Conservation (phyloP, 2,888 invertebrate species). For the Scelioninae gen. 1 region DNA sequence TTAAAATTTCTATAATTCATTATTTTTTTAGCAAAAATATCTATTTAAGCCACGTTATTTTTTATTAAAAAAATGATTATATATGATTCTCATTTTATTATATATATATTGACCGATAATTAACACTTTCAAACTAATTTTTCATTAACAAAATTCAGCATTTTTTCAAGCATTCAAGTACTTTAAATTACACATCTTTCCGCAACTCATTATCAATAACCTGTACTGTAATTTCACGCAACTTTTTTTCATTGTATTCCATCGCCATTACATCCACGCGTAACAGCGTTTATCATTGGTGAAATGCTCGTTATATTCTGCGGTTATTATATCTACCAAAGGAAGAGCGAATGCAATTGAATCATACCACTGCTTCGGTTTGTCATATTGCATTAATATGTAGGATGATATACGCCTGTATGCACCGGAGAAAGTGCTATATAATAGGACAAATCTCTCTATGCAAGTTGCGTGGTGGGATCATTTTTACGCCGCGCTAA, state of each 20-base stretch:
- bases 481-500: conserved; percentile 49
- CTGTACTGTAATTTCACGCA: conserved; percentile 33
- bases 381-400: conserved; percentile 62
- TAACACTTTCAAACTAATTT: too few relatives aligned
- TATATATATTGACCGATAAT: too few relatives aligned
- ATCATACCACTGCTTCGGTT: conserved; percentile 49
- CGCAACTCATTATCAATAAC: conserved; percentile 25
- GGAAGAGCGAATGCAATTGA: conserved; percentile 61
- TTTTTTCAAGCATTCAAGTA: background rate
- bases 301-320: conserved; percentile 54
- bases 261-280: conserved; percentile 37
- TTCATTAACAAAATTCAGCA: too few relatives aligned
- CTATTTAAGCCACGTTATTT: too few relatives aligned
- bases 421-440: conserved; percentile 62
- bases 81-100: too few relatives aligned
- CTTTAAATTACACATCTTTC: conserved; percentile 7
- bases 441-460: conserved; percentile 67
- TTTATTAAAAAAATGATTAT: too few relatives aligned
- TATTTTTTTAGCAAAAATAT: too few relatives aligned
- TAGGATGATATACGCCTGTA: conserved; percentile 63
- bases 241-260: conserved; percentile 23
- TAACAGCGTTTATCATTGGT: conserved; percentile 52
- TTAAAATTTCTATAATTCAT: too few relatives aligned
- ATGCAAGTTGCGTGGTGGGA: conserved; percentile 51
- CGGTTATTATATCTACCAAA: conserved; percentile 39